These are phyloP conservation scores for Chaetura pelagica DNA, from an alignment of 2,113 vertebrate species.

Conservation along the genomic window DNA sequence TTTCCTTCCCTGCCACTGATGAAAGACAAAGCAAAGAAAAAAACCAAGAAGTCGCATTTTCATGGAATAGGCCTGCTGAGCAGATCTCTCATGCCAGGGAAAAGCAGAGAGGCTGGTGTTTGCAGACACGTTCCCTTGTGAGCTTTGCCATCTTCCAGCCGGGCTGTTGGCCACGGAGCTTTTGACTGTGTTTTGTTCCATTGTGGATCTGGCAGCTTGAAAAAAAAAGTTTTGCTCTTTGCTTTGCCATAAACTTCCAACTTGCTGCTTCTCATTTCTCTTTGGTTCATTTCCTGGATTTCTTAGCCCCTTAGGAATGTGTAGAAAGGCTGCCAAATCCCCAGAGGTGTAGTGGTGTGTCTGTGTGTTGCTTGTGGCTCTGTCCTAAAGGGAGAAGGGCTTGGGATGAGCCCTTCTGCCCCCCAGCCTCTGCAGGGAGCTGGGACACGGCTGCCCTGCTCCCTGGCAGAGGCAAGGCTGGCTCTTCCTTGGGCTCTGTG, in stretches of 20 bases:
- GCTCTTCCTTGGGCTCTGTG: neutral
- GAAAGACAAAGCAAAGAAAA: neutral
- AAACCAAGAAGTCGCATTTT: neutral
- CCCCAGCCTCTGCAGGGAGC: neutral
- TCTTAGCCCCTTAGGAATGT: neutral
- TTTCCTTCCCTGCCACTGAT: neutral
- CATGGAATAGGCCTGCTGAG: neutral
- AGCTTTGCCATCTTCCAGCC: neutral
- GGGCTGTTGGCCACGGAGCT: neutral
- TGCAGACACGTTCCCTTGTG: rapidly evolving
- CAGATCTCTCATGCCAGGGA: neutral
- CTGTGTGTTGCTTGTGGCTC: neutral
- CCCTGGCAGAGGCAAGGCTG: neutral
- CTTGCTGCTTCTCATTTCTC: neutral
- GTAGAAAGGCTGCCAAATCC: neutral
- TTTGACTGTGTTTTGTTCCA: neutral
- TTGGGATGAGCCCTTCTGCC: neutral
- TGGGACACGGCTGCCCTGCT: too few species aligned
- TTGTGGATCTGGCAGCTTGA: neutral
- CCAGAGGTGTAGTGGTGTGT: neutral
- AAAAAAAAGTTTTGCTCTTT: neutral
- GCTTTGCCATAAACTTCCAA: neutral
- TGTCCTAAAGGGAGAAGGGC: neutral
- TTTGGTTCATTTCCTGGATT: neutral
- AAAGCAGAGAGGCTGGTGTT: neutral